These are phyloP conservation scores for Cochlearius cochlearius DNA, from an alignment of 2,113 vertebrate species.

Conservation along the genomic window DNA sequence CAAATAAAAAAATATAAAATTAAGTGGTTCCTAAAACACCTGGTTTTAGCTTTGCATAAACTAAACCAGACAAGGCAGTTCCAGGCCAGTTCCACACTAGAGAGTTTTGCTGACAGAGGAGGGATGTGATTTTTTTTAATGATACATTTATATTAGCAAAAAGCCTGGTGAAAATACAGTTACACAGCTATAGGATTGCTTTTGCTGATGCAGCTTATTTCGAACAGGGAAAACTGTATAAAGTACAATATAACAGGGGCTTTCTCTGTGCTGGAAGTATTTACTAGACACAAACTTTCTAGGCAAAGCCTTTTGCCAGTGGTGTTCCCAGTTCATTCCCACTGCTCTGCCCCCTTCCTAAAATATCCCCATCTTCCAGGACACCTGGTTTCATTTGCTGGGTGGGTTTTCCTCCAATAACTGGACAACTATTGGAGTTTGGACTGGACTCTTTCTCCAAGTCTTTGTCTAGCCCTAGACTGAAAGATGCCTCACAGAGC, in stretches of 20 bases:
- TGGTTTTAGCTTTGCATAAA: background rate
- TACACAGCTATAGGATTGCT: background rate
- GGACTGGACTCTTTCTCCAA: background rate
- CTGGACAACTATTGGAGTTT: background rate
- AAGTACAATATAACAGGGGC: background rate
- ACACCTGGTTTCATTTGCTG: background rate
- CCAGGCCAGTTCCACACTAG: constrained; percentile 1
- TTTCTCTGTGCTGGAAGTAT: background rate
- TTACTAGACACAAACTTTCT: background rate
- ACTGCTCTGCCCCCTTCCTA: background rate
- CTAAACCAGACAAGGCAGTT: constrained; percentile 19
- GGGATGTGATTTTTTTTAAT: constrained; percentile 27
- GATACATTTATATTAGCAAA: constrained; percentile 41
- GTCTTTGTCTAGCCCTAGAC: background rate
- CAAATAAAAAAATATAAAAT: background rate
- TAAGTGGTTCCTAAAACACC: background rate
- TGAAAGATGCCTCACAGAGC: background rate
- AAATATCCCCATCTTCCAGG: background rate
- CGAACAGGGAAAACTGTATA: background rate
- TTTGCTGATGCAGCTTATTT: constrained; percentile 48
- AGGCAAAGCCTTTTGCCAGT: background rate
- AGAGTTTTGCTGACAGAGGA: constrained; percentile 46
- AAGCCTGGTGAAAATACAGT: constrained; percentile 3
- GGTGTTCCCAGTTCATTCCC: background rate
- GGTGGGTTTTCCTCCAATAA: background rate